phyloP scores from a whole-genome alignment of 2,113 vertebrate genomes.

The Gymnogyps californianus region DNA sequence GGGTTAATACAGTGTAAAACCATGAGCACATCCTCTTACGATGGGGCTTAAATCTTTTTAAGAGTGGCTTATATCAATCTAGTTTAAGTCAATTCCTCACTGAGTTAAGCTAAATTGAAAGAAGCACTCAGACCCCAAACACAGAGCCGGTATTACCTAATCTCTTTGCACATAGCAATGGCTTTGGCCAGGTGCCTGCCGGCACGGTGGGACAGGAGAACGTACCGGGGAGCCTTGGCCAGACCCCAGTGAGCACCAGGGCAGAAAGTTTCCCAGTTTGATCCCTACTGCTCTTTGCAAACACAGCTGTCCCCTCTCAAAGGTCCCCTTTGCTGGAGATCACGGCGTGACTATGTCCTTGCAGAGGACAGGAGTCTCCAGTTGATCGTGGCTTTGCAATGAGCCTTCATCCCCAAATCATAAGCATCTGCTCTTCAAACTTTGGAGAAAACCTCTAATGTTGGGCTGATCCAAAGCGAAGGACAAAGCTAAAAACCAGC shows the following conservation, averaged over 20 bases:
- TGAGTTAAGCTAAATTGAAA: conserved; percentile 57
- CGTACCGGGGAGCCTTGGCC: neutral
- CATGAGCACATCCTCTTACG: conserved; percentile 59
- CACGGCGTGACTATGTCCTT: rapidly evolving
- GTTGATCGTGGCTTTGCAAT: neutral
- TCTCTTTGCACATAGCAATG: neutral
- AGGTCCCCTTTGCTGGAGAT: neutral
- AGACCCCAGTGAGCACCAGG: neutral
- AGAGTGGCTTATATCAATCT: conserved; percentile 65
- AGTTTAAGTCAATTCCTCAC: conserved; percentile 64
- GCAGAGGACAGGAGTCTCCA: neutral
- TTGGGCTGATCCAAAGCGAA: neutral
- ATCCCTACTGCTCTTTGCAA: neutral
- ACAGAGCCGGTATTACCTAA: neutral
- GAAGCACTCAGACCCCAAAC: conserved; percentile 45
- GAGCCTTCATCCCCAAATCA: neutral
- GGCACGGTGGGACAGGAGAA: neutral
- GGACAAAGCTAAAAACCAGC: neutral
- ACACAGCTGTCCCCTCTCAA: neutral
- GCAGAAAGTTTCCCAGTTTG: neutral
- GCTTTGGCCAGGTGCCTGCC: neutral
- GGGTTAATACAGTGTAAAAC: conserved; percentile 62
- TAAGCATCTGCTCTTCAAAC: neutral
- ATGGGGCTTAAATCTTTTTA: conserved; percentile 47
- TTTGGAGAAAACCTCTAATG: neutral